These are phyloP conservation scores for Trypoxylus dichotomus DNA, from an alignment of 1,140 invertebrate species.

Conservation along the genomic window DNA sequence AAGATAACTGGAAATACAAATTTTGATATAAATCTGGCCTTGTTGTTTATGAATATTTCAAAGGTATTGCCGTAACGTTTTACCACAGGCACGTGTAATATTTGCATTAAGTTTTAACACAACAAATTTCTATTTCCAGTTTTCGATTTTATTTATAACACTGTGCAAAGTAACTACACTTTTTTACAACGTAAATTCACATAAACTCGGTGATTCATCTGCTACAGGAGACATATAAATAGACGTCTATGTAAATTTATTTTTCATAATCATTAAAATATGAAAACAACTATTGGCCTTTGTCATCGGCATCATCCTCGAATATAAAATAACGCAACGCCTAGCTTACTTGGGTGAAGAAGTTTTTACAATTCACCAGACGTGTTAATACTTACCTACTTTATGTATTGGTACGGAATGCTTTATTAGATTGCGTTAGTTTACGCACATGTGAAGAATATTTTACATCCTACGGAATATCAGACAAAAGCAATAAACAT, in stretches of 20 bases:
- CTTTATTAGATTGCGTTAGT: slow-evolving; percentile 25
- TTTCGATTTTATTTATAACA: no score
- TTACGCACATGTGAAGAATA: slow-evolving; percentile 21
- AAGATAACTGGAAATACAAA: no score
- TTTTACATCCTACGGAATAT: neutral
- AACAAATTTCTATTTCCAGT: no score
- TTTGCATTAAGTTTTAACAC: no score
- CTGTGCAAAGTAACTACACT: no score
- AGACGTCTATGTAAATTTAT: slow-evolving; percentile 9
- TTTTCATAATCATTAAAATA: slow-evolving; percentile 17
- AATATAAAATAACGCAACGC: slow-evolving; percentile 17
- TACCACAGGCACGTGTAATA: no score
- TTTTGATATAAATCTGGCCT: no score
- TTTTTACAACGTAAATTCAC: neutral
- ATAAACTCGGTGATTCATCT: neutral
- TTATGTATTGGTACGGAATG: slow-evolving; percentile 11
- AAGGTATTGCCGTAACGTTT: no score
- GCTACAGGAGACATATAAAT: neutral
- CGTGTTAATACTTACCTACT: slow-evolving; percentile 25
- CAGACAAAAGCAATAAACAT: slow-evolving; percentile 21
- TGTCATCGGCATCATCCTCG: slow-evolving; percentile 7
- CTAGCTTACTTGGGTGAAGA: neutral
- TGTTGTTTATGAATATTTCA: no score
- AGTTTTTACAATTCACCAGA: slow-evolving; percentile 20
- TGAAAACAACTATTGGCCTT: slow-evolving; percentile 16